A percentile compares a stretch with the other conserved stretches of the same genome.
phyloP scores from a whole-genome alignment of 1,140 invertebrate species.

The Danaus melanippus region DNA sequence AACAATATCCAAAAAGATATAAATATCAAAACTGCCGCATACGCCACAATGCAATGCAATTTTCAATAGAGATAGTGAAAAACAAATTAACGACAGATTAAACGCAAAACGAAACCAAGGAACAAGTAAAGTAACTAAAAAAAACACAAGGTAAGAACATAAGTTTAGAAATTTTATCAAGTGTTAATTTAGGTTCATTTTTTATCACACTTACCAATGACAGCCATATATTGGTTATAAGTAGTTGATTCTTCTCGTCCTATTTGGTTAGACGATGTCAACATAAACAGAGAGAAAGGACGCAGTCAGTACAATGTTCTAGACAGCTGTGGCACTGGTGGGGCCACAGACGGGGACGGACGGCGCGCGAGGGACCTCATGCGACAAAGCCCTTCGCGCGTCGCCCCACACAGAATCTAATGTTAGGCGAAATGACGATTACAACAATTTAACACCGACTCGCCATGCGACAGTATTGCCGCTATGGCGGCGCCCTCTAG shows the following conservation, averaged over 20 bases:
- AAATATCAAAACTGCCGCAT: conserved; percentile 63
- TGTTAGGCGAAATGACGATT: conserved; percentile 51
- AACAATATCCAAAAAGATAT: conserved; percentile 49
- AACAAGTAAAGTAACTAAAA: conserved; percentile 39
- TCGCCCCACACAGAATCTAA: conserved; percentile 59
- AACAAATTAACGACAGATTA: conserved; percentile 35
- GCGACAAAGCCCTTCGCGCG: conserved; percentile 35
- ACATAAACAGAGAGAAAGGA: conserved; percentile 77
- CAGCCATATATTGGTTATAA: conserved; percentile 89
- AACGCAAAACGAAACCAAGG: conserved; percentile 31
- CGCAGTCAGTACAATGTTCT: conserved; percentile 73
- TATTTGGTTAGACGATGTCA: conserved; percentile 76
- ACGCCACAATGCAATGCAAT: conserved; percentile 69
- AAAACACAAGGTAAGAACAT: conserved; percentile 48
- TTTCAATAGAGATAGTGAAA: conserved; percentile 58
- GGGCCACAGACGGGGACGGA: conserved; percentile 36
- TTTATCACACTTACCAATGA: conserved; percentile 86
- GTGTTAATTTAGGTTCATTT: conserved; percentile 66
- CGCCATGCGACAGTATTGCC: conserved; percentile 63
- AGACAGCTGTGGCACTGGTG: conserved; percentile 54
- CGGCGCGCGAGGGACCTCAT: conserved; percentile 37
- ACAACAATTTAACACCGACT: conserved; percentile 65
- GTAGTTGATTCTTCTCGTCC: conserved; percentile 90
- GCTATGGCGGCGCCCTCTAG: conserved; percentile 46
- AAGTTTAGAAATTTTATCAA: conserved; percentile 62